phyloP scores from a whole-genome alignment of 2,113 vertebrate genomes.

The Micromys minutus region DNA sequence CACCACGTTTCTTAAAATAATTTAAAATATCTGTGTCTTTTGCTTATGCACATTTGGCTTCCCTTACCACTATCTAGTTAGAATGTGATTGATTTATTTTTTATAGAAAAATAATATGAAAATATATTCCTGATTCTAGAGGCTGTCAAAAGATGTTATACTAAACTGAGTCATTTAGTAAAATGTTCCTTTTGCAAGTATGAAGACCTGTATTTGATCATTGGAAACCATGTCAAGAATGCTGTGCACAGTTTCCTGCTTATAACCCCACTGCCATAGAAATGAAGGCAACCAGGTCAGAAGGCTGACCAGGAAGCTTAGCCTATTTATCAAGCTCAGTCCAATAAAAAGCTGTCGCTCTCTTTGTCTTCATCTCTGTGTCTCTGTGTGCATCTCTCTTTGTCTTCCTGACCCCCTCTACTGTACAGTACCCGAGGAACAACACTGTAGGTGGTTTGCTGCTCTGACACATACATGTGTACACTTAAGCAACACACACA shows the following conservation, averaged over 20 bases:
- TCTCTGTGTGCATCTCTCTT: not conserved
- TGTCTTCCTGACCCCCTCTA: not conserved
- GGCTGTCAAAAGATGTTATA: not conserved
- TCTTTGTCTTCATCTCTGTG: not conserved
- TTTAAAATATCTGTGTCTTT: not conserved
- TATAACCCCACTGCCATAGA: too few species aligned
- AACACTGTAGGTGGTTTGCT: not conserved
- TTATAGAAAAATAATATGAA: constrained; percentile 13
- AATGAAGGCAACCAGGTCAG: not conserved
- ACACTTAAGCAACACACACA: not conserved
- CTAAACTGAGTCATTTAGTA: not conserved
- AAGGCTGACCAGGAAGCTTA: not conserved
- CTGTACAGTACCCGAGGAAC: not conserved
- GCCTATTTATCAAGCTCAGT: not conserved
- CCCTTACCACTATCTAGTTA: not conserved
- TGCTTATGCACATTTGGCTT: not conserved
- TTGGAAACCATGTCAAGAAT: not conserved
- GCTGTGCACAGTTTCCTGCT: not conserved
- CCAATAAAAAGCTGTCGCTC: too few species aligned
- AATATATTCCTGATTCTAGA: constrained; percentile 10
- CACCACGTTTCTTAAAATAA: not conserved
- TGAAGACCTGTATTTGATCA: not conserved
- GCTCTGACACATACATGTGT: not conserved
- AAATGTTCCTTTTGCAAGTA: not conserved
- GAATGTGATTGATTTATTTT: constrained; percentile 2